Base-by-base conservation (phyloP, 2,888 invertebrate genomes). In the Dolichomitus sp. region DNA sequence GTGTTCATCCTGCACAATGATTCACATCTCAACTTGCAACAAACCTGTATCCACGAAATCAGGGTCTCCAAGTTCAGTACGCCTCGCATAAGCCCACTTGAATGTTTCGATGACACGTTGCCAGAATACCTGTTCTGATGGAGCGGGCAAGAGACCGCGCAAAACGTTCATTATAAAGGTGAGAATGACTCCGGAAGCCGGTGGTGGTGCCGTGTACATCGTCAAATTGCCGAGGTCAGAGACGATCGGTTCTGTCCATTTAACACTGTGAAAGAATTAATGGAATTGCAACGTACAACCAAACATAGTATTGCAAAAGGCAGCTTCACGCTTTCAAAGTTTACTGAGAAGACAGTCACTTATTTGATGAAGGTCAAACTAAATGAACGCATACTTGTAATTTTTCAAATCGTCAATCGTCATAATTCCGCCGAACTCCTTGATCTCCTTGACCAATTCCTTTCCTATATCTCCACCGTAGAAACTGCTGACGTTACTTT, bases 51-150 rank as follows among this genome's bases (percentile, higher is more conserved):
- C 95, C 65, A 96, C 94, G 92, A 96, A 98, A 72, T 96, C 95
- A 30, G 96, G 94, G 94, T 99, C 99, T 0, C 97, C 99, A 17
- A 99, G 94, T 87, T 97, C 96, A 0, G 98, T 97, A 78, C 99
- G 95, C 80, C 96, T 96, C 0, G 98, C 99, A 89, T 97, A 99
- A 0, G 97, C 98, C 94, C 97, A 98, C 93, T 99, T 99, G 90
- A 98, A 97, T 0, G 98, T 96, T 92, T 99, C 99, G 0, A 97
- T 94, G 14, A 98, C 96, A 77, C 98, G 96, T 90, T 99, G 99
- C 92, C 97, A 97, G 0, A 97, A 97, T 0, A 95, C 92, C 61
- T 96, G 94, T 87, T 95, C 95, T 12, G 94, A 93, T 0, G 93
- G 87, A 4, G 94, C 95, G 78, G 97, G 95, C 84, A 96, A 94